Evolutionary conservation across 1,140 invertebrate genomes (phyloP).

Genomic region (Micrasema longulum): DNA sequence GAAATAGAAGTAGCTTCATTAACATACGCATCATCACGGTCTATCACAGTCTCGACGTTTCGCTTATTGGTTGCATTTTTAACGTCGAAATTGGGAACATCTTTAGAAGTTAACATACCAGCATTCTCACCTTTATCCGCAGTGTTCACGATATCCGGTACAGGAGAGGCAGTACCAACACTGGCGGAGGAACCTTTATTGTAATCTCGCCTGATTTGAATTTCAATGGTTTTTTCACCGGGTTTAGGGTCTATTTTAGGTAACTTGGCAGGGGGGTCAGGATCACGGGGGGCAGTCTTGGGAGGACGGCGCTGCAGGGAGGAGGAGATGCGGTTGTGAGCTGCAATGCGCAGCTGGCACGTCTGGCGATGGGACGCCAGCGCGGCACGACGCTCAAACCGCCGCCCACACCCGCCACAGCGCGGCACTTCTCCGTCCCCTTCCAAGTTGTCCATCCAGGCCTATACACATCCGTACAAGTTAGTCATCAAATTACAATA

Average conservation of each 20-base stretch:
- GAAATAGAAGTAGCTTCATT: constrained; percentile 29
- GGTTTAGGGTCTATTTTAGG: constrained; percentile 46
- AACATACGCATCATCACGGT: constrained; percentile 53
- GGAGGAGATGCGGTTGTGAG: constrained; percentile 48
- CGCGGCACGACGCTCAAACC: constrained; percentile 76
- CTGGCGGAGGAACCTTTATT: constrained; percentile 43
- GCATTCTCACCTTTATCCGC: constrained; percentile 36
- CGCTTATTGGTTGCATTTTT: constrained; percentile 18
- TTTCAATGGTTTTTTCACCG: constrained; percentile 50
- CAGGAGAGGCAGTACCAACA: constrained; percentile 38
- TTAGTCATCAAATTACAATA: background rate
- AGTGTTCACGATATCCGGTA: constrained; percentile 16
- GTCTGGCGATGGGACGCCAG: constrained; percentile 74
- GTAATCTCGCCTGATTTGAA: constrained; percentile 53
- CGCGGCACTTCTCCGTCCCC: constrained; percentile 68
- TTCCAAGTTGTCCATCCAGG: constrained; percentile 73
- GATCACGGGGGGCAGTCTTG: constrained; percentile 21
- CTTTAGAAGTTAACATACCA: constrained; percentile 30
- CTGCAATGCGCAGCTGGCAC: constrained; percentile 61
- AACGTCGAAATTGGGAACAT: constrained; percentile 34
- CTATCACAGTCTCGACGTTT: constrained; percentile 40
- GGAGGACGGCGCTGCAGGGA: constrained; percentile 23
- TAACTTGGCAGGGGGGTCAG: constrained; percentile 28
- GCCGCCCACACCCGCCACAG: constrained; percentile 76
- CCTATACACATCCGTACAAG: constrained; percentile 50